Base-by-base conservation (phyloP, 2,888 invertebrate species). In the Piscicola geometra region DNA sequence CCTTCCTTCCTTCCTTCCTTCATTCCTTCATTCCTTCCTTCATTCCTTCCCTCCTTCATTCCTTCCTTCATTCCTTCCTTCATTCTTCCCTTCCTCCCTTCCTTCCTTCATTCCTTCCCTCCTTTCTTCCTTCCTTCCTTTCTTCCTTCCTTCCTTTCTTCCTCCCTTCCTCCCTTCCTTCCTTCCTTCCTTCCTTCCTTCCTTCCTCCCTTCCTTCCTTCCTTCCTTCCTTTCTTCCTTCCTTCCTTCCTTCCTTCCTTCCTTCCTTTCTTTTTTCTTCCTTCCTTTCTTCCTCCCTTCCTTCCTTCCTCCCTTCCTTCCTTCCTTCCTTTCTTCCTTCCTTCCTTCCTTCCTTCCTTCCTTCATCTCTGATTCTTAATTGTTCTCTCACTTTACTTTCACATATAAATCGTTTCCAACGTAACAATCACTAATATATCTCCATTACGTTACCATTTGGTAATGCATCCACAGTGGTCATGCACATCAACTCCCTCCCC, bases 211-310 rank as follows among this genome's bases (percentile, higher is more conserved):
- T 47, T 15, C 50, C 50, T 47, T 15, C 50, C 50, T 47, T 35
- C 68, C 47, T 33, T 66, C 47, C 47, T 1, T 18, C 28, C 21
- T 28, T 18, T 28, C 67, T 35, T 15, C 50, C 50, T 47, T 15
- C 50, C n/a, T 15, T 9, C 30, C 50, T 3, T 50, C 56, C 72
- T 75, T 64, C 64, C 66, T 66, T 12, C 71, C 47, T 41, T 32
- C 35, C 41, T 72, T 67, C 75, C 28, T 35, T 32, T 69, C 60
- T 41, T n/a, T n/a, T n/a, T 33, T 30, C 35, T 56, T 28, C 33
- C n/a, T 33, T 52, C 74, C 56, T 47, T 32, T 56, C 50, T 12
- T 76, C 76, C 41, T 60, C 25, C 76, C 50, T 56, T 56, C 74
- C 50, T 56, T 60, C 76, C 33, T 32, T 52, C 76, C 33, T 36